Conservation (phyloP, 2,888 invertebrate genomes). For the Neria commutata region DNA sequence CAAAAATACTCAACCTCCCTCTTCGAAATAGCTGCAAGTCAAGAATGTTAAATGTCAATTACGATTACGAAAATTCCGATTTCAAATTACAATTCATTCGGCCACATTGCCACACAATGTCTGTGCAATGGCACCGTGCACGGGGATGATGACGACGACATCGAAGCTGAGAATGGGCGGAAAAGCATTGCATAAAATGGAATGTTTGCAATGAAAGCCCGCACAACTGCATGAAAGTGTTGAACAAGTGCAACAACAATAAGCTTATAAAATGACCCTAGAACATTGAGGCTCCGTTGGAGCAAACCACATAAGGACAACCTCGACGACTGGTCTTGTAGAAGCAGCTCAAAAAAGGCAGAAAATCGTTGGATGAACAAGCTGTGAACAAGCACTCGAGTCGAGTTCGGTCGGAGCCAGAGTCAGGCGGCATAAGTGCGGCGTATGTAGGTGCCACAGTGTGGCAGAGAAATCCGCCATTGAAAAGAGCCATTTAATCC, state of each 20-base stretch:
- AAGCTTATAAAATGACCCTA: background rate
- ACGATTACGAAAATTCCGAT: slow-evolving; percentile 34
- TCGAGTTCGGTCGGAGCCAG: too few relatives aligned
- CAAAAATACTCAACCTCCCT: background rate
- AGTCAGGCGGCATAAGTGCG: background rate
- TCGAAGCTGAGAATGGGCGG: background rate
- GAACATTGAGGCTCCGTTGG: background rate
- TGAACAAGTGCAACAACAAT: too few relatives aligned
- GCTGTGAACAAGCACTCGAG: slow-evolving; percentile 33
- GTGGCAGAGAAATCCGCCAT: slow-evolving; percentile 1
- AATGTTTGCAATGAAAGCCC: background rate
- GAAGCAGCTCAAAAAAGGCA: slow-evolving; percentile 11
- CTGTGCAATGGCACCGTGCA: too few relatives aligned
- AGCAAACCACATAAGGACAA: background rate
- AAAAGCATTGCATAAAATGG: background rate
- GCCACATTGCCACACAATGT: too few relatives aligned
- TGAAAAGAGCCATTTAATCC: slow-evolving; percentile 35
- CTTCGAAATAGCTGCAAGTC: too few relatives aligned
- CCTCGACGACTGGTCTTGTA: background rate
- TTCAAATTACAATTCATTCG: slow-evolving; percentile 34
- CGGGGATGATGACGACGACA: too few relatives aligned
- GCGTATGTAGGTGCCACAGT: background rate
- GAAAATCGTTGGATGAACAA: too few relatives aligned
- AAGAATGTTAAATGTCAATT: slow-evolving; percentile 36
- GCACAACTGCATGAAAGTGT: background rate